Evolutionary conservation across 2,888 invertebrate genomes (phyloP).

Genomic region (Serrognathus titanus): DNA sequence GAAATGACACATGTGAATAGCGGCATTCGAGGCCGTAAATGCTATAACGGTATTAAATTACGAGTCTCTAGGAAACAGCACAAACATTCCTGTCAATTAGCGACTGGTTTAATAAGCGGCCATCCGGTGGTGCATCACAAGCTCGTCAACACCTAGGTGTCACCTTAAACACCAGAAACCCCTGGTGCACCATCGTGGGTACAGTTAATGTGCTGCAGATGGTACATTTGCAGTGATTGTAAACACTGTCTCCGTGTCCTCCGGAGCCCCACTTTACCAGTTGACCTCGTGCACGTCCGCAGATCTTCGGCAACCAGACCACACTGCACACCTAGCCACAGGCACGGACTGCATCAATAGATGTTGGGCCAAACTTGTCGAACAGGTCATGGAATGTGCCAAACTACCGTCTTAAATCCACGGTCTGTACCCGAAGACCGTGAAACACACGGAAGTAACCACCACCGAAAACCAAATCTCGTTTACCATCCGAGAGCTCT

Average conservation of each 20-base stretch:
- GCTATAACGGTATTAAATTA: slow-evolving; percentile 26
- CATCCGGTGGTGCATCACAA: too few species aligned
- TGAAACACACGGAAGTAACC: neutral
- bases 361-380: slow-evolving; percentile 30
- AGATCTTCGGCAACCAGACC: slow-evolving; percentile 35
- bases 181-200: slow-evolving; percentile 13
- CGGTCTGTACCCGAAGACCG: neutral
- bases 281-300: slow-evolving; percentile 46
- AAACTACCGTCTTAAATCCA: slow-evolving; percentile 16
- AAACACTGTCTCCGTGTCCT: slow-evolving; percentile 46
- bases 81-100: too few species aligned
- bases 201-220: slow-evolving; percentile 26
- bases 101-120: too few species aligned
- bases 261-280: slow-evolving; percentile 44
- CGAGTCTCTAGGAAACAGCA: neutral
- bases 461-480: neutral
- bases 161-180: slow-evolving; percentile 6
- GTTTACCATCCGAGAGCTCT: too few species aligned
- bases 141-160: too few species aligned
- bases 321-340: slow-evolving; percentile 14
- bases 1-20: slow-evolving; percentile 12
- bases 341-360: slow-evolving; percentile 26
- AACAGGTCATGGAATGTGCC: slow-evolving; percentile 34
- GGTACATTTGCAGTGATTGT: slow-evolving; percentile 41
- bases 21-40: slow-evolving; percentile 24